Evolutionary conservation across 1,140 invertebrate genomes (phyloP).

Genomic region (Apis cerana): DNA sequence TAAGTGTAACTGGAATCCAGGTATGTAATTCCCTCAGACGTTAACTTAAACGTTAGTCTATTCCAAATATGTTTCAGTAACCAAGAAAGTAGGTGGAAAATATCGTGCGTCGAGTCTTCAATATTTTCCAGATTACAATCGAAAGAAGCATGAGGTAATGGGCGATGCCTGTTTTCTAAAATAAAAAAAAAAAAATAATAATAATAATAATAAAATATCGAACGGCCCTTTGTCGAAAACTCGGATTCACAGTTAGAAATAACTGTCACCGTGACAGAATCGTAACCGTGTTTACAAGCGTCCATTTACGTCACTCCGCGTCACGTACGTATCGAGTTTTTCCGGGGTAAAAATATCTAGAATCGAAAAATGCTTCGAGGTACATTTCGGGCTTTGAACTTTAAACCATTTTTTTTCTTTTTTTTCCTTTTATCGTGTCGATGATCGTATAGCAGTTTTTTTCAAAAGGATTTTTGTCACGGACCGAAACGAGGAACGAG

Average conservation of each 20-base stretch:
- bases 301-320: not conserved
- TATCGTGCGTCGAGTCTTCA: constrained; percentile 22
- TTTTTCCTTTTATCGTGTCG: too few relatives aligned
- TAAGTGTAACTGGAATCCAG: constrained; percentile 66
- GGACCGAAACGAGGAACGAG: too few relatives aligned
- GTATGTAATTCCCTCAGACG: too few relatives aligned
- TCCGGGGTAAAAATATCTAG: not conserved
- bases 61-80: constrained; percentile 37
- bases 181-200: too few relatives aligned
- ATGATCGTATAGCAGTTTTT: not conserved
- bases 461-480: not conserved
- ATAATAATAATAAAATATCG: too few relatives aligned
- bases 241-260: not conserved
- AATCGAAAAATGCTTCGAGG: not conserved
- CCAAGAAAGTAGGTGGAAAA: not conserved
- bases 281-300: not conserved
- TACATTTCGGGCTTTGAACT: not conserved
- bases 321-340: not conserved
- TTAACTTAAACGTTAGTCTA: not conserved
- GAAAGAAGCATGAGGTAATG: constrained; percentile 64
- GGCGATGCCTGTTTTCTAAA: too few relatives aligned
- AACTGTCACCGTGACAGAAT: not conserved
- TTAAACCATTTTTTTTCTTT: not conserved
- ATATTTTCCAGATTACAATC: constrained; percentile 17
- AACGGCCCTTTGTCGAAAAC: not conserved